Conservation (phyloP, 2,888 invertebrate genomes). For the Schizaphis graminum region DNA sequence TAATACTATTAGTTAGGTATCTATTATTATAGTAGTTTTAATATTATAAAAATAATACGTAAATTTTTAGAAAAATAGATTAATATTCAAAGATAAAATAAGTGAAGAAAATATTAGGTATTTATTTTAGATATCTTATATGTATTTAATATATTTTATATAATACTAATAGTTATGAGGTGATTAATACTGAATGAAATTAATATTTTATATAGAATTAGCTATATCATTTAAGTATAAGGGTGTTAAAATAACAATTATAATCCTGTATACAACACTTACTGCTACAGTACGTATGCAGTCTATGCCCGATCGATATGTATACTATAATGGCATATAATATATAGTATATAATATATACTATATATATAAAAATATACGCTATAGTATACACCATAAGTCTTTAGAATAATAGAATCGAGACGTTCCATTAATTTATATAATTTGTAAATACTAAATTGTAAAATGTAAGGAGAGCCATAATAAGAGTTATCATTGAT, state of each 20-base stretch:
- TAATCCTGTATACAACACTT: background rate
- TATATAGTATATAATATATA: no score
- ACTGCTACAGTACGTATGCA: background rate
- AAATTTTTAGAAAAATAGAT: background rate
- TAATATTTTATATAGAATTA: background rate
- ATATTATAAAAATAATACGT: background rate
- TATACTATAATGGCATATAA: background rate
- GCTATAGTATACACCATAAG: background rate
- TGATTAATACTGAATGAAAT: background rate
- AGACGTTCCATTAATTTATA: slow-evolving; percentile 5
- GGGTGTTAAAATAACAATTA: background rate
- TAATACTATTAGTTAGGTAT: background rate
- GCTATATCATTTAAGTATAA: background rate
- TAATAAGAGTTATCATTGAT: background rate
- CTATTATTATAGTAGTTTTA: background rate
- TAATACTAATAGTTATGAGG: background rate
- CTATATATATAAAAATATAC: background rate
- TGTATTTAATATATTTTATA: background rate
- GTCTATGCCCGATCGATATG: background rate
- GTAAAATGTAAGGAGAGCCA: background rate
- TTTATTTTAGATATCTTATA: background rate
- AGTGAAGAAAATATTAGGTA: background rate
- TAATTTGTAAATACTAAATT: background rate
- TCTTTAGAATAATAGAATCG: background rate
- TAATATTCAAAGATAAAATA: background rate